These are phyloP conservation scores for Cryptocheilus praepositus DNA, from an alignment of 2,888 invertebrate species.

Conservation along the genomic window DNA sequence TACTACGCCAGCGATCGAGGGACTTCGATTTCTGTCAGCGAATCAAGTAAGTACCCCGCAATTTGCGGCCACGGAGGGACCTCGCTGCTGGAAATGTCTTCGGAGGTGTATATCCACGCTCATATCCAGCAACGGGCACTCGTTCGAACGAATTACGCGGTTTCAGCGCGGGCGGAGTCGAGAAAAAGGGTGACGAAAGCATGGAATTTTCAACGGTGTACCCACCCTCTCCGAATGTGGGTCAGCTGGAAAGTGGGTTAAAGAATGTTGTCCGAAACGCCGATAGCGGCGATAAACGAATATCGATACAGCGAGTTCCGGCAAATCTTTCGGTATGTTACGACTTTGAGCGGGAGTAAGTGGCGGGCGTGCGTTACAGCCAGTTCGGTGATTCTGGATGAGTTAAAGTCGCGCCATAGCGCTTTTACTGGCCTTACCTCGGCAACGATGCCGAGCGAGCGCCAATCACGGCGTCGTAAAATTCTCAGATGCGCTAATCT, in stretches of 20 bases:
- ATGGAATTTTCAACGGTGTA: slow-evolving; percentile 25
- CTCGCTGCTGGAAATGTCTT: no score
- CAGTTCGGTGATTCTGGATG: not conserved
- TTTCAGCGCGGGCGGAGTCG: not conserved
- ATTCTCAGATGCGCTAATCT: slow-evolving; percentile 44
- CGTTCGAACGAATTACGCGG: no score
- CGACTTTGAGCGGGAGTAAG: slow-evolving; percentile 19
- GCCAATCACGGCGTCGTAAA: slow-evolving; percentile 36
- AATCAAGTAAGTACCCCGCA: no score
- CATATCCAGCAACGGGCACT: no score
- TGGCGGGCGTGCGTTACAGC: slow-evolving; percentile 25
- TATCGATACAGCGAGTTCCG: slow-evolving; percentile 32
- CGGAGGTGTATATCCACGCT: no score
- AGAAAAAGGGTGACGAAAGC: slow-evolving; percentile 1
- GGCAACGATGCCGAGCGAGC: slow-evolving; percentile 7
- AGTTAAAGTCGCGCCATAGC: slow-evolving; percentile 22
- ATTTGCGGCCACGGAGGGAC: no score
- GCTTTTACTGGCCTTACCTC: slow-evolving; percentile 11
- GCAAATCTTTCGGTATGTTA: slow-evolving; percentile 50
- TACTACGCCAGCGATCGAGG: no score
- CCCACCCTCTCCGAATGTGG: not conserved
- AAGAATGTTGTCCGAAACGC: slow-evolving; percentile 7
- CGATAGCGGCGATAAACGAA: slow-evolving; percentile 30
- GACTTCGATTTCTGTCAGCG: no score
- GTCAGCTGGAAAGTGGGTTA: slow-evolving; percentile 22